Percentiles rank a stretch among this genome's conserved stretches.
phyloP scores from a whole-genome alignment of 2,888 invertebrate genomes.

The Lagria hirta region DNA sequence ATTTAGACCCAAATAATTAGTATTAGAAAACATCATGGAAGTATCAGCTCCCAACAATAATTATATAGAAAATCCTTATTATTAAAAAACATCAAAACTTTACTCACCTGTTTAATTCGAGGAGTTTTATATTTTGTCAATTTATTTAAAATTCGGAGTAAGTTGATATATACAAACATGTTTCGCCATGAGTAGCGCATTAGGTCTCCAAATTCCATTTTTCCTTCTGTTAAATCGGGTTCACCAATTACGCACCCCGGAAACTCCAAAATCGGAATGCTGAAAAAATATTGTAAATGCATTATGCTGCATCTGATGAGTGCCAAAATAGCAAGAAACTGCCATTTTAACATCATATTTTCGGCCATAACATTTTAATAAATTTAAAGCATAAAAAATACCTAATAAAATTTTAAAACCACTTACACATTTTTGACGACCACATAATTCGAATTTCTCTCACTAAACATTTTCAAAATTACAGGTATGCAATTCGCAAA shows the following conservation, averaged over 20 bases:
- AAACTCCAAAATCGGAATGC: conserved; percentile 91
- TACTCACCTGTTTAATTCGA: no score
- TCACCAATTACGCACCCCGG: conserved; percentile 95
- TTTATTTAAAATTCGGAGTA: conserved; percentile 95
- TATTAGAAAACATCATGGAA: no score
- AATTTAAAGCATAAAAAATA: conserved; percentile 10
- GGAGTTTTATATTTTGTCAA: conserved; percentile 99
- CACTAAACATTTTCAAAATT: conserved; percentile 97
- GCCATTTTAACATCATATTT: no score
- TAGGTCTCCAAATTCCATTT: conserved; percentile 81
- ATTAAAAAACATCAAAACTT: no score
- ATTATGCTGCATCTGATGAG: no score
- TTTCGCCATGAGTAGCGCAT: conserved; percentile 96
- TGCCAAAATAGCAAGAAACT: no score
- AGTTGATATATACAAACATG: conserved; percentile 96
- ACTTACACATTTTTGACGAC: conserved; percentile 85
- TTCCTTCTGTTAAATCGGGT: conserved; percentile 89
- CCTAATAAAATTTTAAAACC: conserved; percentile 7
- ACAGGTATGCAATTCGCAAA: conserved; percentile 99
- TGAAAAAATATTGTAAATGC: conserved; percentile 5
- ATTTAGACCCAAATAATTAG: no score
- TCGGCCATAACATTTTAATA: conserved; percentile 11
- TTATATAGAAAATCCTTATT: no score
- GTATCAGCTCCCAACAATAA: no score
- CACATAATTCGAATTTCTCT: conserved; percentile 93